Base-by-base conservation (phyloP, 2,888 invertebrate species). In the Dicycla oo region DNA sequence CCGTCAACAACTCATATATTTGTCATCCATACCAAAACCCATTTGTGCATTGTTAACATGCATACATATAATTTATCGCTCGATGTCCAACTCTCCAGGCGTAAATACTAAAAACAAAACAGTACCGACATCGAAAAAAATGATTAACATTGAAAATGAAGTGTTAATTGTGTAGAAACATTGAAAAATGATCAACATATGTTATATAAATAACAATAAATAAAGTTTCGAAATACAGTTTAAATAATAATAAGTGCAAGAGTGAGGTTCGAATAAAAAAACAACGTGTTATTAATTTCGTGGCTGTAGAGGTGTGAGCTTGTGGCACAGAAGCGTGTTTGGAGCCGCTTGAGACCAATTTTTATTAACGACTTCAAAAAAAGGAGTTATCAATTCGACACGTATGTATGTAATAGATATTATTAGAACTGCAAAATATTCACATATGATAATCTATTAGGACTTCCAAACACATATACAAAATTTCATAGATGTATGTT, bases 161-260 rank as follows among this genome's bases (percentile, higher is more conserved):
- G 96, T 96, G 96, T 95, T 96, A 96, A 96, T 96, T 94, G 94
- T 94, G 91, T 94, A 91, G 94, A 94, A 93, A 95, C 95, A 95
- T 95, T 95, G 95, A 96, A 94, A 95, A 95, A 96, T 95, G 95
- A 94, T 95, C 94, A 94, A 94, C 95, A 95, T 96, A 95, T 93
- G 94, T 95, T 95, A 95, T 95, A 95, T 95, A 95, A 96, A 95
- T 95, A 96, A 93, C 94, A 93, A 95, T 95, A 96, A 96, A 95
- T 95, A 95, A 94, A 91, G 88, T 79, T 91, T 93, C 93, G 93
- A 94, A 94, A 94, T 95, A 94, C 94, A 95, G 95, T 95, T 95
- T 95, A 95, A 96, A 94, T 95, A 95, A 95, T 95, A 95, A 95
- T 95, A 96, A 95, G 94, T 95, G 94, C 94, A 94, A 93, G 92